These are phyloP conservation scores for Drosophila mimetica DNA, from an alignment of 2,888 invertebrate species.

Conservation along the genomic window DNA sequence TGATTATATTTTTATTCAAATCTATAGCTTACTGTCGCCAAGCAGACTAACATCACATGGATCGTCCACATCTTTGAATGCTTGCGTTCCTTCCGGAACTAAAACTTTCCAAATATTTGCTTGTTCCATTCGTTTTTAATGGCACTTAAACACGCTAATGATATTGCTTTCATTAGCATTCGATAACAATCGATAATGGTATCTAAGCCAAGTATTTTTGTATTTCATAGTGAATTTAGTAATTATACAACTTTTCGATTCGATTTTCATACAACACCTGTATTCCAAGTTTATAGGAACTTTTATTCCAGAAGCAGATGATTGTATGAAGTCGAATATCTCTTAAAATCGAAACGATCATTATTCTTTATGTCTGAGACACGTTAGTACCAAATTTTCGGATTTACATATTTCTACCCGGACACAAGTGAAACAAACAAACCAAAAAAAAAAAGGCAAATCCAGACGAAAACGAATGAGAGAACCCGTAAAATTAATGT, in stretches of 20 bases:
- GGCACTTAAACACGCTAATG: neutral
- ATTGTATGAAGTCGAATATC: neutral
- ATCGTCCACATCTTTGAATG: constrained; percentile 7
- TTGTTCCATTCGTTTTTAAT: neutral
- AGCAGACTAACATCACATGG: neutral
- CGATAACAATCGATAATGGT: constrained; percentile 12
- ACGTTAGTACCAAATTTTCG: neutral
- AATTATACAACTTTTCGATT: neutral
- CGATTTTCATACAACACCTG: too few species aligned
- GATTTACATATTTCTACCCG: constrained; percentile 19
- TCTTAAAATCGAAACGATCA: neutral
- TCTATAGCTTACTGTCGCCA: neutral
- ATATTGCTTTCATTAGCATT: neutral
- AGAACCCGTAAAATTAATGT: constrained; percentile 45
- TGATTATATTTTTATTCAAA: fast-evolving
- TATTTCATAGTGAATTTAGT: neutral
- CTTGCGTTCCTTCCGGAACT: neutral
- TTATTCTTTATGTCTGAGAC: neutral
- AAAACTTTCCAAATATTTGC: neutral
- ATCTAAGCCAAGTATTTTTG: neutral
- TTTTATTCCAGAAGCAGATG: too few species aligned
- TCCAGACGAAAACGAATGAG: constrained; percentile 9
- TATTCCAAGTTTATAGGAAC: too few species aligned
- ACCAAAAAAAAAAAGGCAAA: too few species aligned
- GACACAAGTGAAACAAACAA: constrained; percentile 3